Evolutionary conservation across 2,888 invertebrate genomes (phyloP).

Genomic region (Melolontha melolontha): DNA sequence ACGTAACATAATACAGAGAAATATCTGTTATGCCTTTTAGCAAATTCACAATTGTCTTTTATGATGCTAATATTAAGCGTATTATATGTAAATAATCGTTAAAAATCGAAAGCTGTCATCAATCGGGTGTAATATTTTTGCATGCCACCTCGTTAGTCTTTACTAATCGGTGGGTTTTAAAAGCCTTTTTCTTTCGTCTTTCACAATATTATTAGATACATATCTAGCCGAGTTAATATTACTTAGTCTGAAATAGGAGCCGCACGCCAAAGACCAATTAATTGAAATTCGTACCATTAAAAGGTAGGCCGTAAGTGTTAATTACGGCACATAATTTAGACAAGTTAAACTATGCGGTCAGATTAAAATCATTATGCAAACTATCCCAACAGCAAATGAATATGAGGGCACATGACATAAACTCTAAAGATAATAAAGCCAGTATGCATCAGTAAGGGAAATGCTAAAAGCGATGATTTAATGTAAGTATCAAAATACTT

Average conservation of each 20-base stretch:
- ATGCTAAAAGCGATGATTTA: too few relatives aligned
- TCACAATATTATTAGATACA: slow-evolving; percentile 37
- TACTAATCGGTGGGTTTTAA: slow-evolving; percentile 15
- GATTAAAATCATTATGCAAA: too few relatives aligned
- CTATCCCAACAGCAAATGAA: too few relatives aligned
- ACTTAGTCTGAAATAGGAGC: slow-evolving; percentile 31
- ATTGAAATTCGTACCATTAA: slow-evolving; percentile 37
- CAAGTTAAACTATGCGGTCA: too few relatives aligned
- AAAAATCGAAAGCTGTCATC: slow-evolving; percentile 20
- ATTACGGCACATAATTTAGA: slow-evolving; percentile 9
- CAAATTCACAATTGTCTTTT: too few relatives aligned
- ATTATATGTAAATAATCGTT: too few relatives aligned
- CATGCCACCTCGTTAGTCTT: slow-evolving; percentile 20
- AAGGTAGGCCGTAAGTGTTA: slow-evolving; percentile 18
- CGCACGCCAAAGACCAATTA: slow-evolving; percentile 32
- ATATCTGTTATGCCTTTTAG: too few relatives aligned
- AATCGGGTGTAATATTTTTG: slow-evolving; percentile 15
- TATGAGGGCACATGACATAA: background rate
- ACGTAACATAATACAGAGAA: too few relatives aligned
- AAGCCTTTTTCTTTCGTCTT: slow-evolving; percentile 23
- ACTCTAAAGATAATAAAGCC: background rate
- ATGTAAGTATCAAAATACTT: too few relatives aligned
- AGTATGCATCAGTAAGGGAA: too few relatives aligned
- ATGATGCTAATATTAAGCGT: too few relatives aligned
- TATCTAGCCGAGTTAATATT: slow-evolving; percentile 33